phyloP scores from a whole-genome alignment of 2,113 vertebrate genomes.

The Albula glossodonta region DNA sequence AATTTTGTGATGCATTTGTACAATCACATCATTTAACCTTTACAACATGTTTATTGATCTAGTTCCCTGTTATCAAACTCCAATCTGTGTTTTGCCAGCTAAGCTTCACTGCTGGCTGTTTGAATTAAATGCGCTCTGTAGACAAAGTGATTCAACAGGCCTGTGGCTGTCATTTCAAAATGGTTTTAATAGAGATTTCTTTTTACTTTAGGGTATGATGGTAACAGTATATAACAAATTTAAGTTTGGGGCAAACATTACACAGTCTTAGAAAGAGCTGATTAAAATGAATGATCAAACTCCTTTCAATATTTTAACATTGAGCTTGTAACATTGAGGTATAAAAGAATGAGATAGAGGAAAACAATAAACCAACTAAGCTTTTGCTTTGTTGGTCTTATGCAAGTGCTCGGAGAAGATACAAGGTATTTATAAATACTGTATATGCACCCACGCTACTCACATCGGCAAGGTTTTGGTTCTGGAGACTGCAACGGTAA shows the following conservation, averaged over 20 bases:
- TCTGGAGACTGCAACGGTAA: background rate
- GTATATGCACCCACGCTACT: background rate
- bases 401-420: background rate
- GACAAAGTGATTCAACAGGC: constrained; percentile 23
- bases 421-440: background rate
- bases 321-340: constrained; percentile 1
- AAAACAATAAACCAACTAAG: background rate
- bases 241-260: constrained; percentile 8
- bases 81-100: constrained; percentile 39
- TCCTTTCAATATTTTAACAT: background rate
- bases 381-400: background rate
- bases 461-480: background rate
- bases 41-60: constrained; percentile 47
- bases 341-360: background rate
- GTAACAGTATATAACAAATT: background rate
- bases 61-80: constrained; percentile 37
- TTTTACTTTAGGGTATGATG: constrained; percentile 11
- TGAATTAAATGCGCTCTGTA: constrained; percentile 34
- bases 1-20: constrained; percentile 16
- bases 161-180: background rate
- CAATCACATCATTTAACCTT: constrained; percentile 50
- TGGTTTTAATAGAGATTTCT: background rate
- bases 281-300: background rate
- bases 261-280: background rate
- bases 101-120: constrained; percentile 27